A percentile compares a stretch with the other conserved stretches of the same genome.
phyloP scores from a whole-genome alignment of 2,113 vertebrate species.

The Cisticola juncidis region DNA sequence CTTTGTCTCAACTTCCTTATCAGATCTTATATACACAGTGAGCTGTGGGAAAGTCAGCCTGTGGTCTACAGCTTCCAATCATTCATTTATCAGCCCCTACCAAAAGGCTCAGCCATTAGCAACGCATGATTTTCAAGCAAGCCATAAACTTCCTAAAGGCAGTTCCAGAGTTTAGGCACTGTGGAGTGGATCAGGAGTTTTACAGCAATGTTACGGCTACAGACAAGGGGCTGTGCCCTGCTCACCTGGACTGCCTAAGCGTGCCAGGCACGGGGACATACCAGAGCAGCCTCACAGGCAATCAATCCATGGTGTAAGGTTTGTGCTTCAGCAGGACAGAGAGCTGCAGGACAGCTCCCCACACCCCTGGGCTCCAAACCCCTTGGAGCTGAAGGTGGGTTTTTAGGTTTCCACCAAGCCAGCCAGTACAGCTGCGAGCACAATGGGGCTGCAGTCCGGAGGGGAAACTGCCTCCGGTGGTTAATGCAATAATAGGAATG shows the following conservation, averaged over 20 bases:
- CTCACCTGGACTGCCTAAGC: background rate
- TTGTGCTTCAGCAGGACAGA: background rate
- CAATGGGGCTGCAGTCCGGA: background rate
- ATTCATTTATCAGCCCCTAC: slow-evolving; percentile 48
- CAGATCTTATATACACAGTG: slow-evolving; percentile 63
- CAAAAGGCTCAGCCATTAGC: slow-evolving; percentile 37
- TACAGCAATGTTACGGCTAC: background rate
- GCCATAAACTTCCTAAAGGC: background rate
- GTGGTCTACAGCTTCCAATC: slow-evolving; percentile 32
- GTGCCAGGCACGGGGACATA: background rate
- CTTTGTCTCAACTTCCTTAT: slow-evolving; percentile 61
- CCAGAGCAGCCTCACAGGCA: background rate
- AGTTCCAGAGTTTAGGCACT: background rate
- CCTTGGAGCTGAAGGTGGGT: background rate
- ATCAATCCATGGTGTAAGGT: background rate
- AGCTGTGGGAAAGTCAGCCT: slow-evolving; percentile 65
- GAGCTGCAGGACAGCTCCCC: background rate
- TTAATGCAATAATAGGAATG: slow-evolving; percentile 41
- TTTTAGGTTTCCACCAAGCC: background rate
- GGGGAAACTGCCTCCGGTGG: slow-evolving; percentile 1
- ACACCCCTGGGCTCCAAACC: background rate
- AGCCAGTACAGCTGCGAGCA: background rate
- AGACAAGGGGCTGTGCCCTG: background rate
- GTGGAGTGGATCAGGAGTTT: background rate
- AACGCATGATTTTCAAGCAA: background rate